Conservation (phyloP, 2,113 vertebrate genomes). For the Pelusios castaneus region DNA sequence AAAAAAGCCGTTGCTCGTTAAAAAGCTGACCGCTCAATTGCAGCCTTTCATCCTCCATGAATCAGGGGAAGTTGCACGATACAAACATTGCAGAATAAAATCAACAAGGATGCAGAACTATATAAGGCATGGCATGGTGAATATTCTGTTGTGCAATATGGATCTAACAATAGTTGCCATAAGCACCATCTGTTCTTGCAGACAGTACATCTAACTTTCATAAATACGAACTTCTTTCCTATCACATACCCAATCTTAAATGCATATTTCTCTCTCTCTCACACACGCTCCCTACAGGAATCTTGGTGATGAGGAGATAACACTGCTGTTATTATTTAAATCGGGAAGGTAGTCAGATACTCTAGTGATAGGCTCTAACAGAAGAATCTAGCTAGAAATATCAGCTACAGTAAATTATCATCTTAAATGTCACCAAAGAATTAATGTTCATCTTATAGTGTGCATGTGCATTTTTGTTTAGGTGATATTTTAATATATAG, state of each 20-base stretch:
- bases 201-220: background rate
- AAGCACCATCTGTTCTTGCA: background rate
- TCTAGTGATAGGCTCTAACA: background rate
- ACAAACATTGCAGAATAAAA: accelerated
- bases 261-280: background rate
- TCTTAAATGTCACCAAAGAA: background rate
- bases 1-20: background rate
- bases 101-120: accelerated
- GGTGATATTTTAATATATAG: background rate
- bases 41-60: background rate
- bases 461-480: background rate
- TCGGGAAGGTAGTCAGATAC: background rate
- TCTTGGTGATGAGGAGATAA: background rate
- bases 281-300: background rate
- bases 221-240: background rate
- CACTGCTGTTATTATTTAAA: background rate
- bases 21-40: background rate
- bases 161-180: background rate
- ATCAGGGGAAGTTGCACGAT: accelerated
- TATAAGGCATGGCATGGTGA: background rate
- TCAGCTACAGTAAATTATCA: background rate
- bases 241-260: background rate
- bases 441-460: background rate
- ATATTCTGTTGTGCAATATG: accelerated
- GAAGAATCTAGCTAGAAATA: background rate